Base-by-base conservation (phyloP, 2,888 invertebrate genomes). In the Neuroscelio doddi region DNA sequence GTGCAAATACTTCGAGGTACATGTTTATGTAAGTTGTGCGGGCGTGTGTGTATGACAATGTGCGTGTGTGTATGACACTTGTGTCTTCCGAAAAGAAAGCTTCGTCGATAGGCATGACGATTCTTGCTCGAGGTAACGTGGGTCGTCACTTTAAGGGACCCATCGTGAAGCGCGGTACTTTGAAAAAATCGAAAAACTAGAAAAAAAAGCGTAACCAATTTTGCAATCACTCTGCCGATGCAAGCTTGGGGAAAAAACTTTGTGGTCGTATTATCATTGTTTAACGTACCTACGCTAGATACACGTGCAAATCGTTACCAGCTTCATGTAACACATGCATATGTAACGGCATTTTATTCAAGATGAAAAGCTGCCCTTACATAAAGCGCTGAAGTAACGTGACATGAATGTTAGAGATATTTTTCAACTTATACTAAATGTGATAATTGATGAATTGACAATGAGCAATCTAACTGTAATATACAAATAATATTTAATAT, bases 321-420 rank as follows among this genome's bases (percentile, higher is more conserved):
- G 44, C 39, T 45, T 45, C 50, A 16, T 34, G 46, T 45, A 15
- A 30, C 45, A 32, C 9, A 4, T 2, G 32, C 12, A 21, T 17
- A 24, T 39, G 15, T 24, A 17, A 17, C 41, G 41, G 17, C 17
- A 41, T n/a, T 17, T 41, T 41, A 5, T 21, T 26, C 41, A 7
- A 3, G 10, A 17, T 9, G 9, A 21, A 41, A 41, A 5, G 41
- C 41, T 32, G 38, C 46, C 29, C 50, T 45, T 29, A 14, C 36
- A 10, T n/a, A 41, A 29, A 41, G 24, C 51, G 17, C 29, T 47
- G 14, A 34, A 30, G 76, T 75, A 78, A 80, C 83, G 84, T 83
- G 82, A 85, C 84, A 83, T 83, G 78, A 76, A 81, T 84, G 86
- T 85, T 86, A 83, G 84, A 80, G 74, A 83, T 83, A 84, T 83